Percentiles rank a stretch among this genome's conserved stretches.
Evolutionary conservation across 2,113 vertebrate genomes (phyloP).

Genomic region (Guaruba guarouba): DNA sequence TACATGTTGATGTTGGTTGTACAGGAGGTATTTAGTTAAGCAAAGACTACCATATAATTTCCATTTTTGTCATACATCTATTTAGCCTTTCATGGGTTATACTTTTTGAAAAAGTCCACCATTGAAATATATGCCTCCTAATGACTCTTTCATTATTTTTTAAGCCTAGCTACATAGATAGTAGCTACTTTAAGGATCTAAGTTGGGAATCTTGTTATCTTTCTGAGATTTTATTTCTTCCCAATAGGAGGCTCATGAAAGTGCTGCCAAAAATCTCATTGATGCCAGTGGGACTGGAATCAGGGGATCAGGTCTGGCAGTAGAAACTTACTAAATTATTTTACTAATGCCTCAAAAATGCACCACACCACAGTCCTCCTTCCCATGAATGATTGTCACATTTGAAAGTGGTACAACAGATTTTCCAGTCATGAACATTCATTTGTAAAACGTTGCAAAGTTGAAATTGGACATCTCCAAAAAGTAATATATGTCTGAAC

Average conservation of each 20-base stretch:
- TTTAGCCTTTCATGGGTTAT: background rate
- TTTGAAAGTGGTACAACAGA: background rate
- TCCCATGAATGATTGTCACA: background rate
- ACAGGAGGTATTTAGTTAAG: background rate
- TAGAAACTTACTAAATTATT: background rate
- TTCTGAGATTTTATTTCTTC: background rate
- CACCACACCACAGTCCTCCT: accelerated
- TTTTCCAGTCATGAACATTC: background rate
- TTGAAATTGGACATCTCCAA: background rate
- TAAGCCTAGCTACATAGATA: background rate
- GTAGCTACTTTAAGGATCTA: background rate
- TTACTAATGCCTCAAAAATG: background rate
- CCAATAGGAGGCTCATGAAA: background rate
- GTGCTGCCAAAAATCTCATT: background rate
- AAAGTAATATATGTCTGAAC: background rate
- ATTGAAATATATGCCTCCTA: background rate
- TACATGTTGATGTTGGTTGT: background rate
- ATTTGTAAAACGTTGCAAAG: background rate
- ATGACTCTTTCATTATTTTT: background rate
- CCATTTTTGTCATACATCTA: background rate
- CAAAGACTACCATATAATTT: background rate
- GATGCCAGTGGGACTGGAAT: background rate
- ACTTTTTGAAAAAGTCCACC: background rate
- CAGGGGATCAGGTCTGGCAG: background rate
- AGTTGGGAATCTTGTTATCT: background rate